Conservation (phyloP, 2,797 vertebrate species). For the Peromyscus melanophrys region DNA sequence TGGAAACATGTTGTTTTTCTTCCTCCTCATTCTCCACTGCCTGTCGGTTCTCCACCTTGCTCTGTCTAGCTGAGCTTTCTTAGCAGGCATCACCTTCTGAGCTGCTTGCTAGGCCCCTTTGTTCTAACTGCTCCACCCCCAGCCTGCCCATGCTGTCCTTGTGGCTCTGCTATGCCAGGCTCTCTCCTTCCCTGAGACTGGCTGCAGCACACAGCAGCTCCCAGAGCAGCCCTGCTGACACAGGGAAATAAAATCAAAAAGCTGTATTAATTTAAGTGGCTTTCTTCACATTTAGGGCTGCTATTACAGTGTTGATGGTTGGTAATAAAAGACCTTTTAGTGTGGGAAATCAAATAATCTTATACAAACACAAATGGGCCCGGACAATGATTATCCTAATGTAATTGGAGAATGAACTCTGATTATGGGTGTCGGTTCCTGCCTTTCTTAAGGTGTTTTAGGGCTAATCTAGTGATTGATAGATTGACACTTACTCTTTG, state of each 20-base stretch:
- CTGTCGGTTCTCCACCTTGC: not conserved
- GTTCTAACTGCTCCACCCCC: constrained; percentile 47
- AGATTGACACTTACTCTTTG: constrained; percentile 78
- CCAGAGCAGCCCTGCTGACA: not conserved
- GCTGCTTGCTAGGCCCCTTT: constrained; percentile 30
- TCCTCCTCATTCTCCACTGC: not conserved
- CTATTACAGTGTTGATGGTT: constrained; percentile 78
- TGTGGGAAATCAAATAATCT: constrained; percentile 86
- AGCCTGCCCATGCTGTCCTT: constrained; percentile 43
- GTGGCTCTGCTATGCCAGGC: not conserved
- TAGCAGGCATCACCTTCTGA: constrained; percentile 26
- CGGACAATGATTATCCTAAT: constrained; percentile 82
- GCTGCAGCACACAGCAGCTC: constrained; percentile 4
- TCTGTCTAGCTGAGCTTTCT: constrained; percentile 32
- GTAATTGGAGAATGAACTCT: constrained; percentile 85
- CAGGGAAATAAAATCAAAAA: constrained; percentile 75
- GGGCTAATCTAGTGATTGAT: constrained; percentile 70
- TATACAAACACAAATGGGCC: constrained; percentile 76
- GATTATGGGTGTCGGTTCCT: constrained; percentile 77
- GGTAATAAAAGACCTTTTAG: constrained; percentile 86
- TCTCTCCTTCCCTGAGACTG: not conserved
- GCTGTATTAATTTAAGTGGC: constrained; percentile 81
- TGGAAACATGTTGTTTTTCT: not conserved
- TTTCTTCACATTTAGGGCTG: constrained; percentile 81
- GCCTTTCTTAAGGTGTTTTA: constrained; percentile 78